Conservation (phyloP, 2,888 invertebrate species). For the Abrostola tripartita region DNA sequence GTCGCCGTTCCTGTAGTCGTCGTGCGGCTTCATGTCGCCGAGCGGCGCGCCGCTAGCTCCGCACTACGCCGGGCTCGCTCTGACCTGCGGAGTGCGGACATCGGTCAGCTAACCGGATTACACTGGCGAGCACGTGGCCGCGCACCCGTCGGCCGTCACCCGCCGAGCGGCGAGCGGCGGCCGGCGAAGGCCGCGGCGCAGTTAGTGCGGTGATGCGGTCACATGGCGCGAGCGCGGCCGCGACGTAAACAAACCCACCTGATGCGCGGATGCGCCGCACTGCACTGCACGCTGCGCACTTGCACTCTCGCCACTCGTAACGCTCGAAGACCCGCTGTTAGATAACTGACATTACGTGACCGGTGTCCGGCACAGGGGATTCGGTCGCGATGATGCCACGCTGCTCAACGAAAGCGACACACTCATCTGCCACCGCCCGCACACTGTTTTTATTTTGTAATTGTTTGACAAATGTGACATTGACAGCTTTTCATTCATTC, state of each 20-base stretch:
- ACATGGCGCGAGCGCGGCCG: constrained; percentile 60
- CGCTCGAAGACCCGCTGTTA: constrained; percentile 18
- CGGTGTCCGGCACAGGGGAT: constrained; percentile 32
- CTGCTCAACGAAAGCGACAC: constrained; percentile 30
- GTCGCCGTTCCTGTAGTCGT: constrained; percentile 76
- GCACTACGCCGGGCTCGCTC: constrained; percentile 28
- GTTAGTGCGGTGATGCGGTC: constrained; percentile 64
- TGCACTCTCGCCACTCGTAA: constrained; percentile 13
- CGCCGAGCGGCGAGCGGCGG: constrained; percentile 22
- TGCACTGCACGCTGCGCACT: constrained; percentile 24
- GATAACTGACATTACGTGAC: constrained; percentile 29
- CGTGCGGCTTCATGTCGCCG: constrained; percentile 72
- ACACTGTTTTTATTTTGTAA: constrained; percentile 65
- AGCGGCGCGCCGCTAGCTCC: constrained; percentile 7
- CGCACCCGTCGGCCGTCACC: constrained; percentile 13
- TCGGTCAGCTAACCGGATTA: constrained; percentile 66
- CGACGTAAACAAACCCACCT: constrained; percentile 73
- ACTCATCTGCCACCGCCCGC: constrained; percentile 55
- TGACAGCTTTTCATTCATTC: constrained; percentile 34
- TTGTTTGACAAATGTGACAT: constrained; percentile 43
- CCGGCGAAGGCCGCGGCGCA: constrained; percentile 61
- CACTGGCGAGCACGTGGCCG: constrained; percentile 59
- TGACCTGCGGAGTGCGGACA: constrained; percentile 48
- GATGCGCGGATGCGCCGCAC: constrained; percentile 53
- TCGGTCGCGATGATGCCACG: constrained; percentile 32